Conservation (phyloP, 2,888 invertebrate genomes). For the Coenonympha glycerion region DNA sequence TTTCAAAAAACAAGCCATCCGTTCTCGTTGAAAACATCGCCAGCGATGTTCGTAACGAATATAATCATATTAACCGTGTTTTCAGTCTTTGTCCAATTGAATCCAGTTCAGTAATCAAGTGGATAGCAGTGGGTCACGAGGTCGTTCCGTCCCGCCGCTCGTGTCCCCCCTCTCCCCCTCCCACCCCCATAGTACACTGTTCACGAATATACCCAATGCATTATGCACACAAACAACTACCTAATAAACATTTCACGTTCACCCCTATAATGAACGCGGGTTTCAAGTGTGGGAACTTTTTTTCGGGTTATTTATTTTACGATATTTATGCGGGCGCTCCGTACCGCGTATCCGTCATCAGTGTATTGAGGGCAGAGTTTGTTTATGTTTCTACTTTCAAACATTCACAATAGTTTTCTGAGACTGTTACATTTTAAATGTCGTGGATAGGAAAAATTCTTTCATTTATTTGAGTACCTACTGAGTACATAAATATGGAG, state of each 20-base stretch:
- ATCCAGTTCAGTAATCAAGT: conserved; percentile 60
- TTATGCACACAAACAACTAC: conserved; percentile 30
- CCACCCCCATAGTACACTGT: conserved; percentile 49
- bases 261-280: conserved; percentile 45
- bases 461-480: too few relatives aligned
- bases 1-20: background rate
- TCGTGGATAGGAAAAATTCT: too few relatives aligned
- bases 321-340: conserved; percentile 18
- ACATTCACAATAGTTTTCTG: background rate
- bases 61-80: conserved; percentile 61
- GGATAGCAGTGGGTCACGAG: conserved; percentile 62
- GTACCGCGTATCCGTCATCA: too few relatives aligned
- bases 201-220: conserved; percentile 46
- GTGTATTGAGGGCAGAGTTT: background rate
- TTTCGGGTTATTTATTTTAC: conserved; percentile 21
- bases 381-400: background rate
- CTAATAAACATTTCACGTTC: conserved; percentile 52
- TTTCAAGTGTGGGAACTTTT: conserved; percentile 34
- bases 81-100: conserved; percentile 63
- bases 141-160: conserved; percentile 44
- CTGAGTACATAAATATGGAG: too few relatives aligned
- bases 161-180: conserved; percentile 30
- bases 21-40: background rate
- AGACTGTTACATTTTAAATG: too few relatives aligned
- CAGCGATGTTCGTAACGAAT: conserved; percentile 23